These are phyloP conservation scores for Trichonephila inaurata DNA, from an alignment of 1,140 invertebrate genomes.

Conservation along the genomic window DNA sequence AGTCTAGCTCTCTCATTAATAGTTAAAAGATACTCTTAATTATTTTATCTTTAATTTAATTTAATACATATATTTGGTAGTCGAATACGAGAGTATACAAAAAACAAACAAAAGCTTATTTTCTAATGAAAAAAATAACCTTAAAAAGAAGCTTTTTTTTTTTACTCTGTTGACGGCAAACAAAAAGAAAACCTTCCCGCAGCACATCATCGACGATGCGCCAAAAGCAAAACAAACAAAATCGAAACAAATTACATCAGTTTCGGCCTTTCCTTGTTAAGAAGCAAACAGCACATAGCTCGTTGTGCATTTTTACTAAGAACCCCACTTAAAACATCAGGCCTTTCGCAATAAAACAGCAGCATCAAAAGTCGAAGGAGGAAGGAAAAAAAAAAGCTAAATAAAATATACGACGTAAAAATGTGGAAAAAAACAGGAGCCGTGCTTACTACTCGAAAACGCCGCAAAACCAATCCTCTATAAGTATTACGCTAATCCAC, in stretches of 20 bases:
- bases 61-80: not conserved
- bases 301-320: slow-evolving; percentile 62
- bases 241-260: slow-evolving; percentile 35
- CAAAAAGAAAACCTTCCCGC: not conserved
- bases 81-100: not conserved
- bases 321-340: slow-evolving; percentile 65
- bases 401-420: slow-evolving; percentile 35
- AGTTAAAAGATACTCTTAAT: not conserved
- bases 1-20: not conserved
- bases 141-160: not conserved
- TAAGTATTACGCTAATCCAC: slow-evolving; percentile 75
- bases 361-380: slow-evolving; percentile 13
- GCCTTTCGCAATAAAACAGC: slow-evolving; percentile 49
- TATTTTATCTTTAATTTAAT: not conserved
- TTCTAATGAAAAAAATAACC: slow-evolving; percentile 26
- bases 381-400: slow-evolving; percentile 29
- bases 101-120: not conserved
- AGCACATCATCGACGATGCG: slow-evolving; percentile 17
- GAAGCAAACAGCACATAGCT: not conserved
- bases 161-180: not conserved
- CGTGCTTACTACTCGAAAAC: slow-evolving; percentile 75
- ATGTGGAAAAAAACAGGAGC: slow-evolving; percentile 1
- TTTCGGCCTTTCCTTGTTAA: slow-evolving; percentile 30
- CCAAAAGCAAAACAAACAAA: slow-evolving; percentile 56
- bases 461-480: slow-evolving; percentile 75